Percentiles rank a stretch among this genome's conserved stretches.
Evolutionary conservation across 2,113 vertebrate genomes (phyloP).

Genomic region (Cavia aperea): DNA sequence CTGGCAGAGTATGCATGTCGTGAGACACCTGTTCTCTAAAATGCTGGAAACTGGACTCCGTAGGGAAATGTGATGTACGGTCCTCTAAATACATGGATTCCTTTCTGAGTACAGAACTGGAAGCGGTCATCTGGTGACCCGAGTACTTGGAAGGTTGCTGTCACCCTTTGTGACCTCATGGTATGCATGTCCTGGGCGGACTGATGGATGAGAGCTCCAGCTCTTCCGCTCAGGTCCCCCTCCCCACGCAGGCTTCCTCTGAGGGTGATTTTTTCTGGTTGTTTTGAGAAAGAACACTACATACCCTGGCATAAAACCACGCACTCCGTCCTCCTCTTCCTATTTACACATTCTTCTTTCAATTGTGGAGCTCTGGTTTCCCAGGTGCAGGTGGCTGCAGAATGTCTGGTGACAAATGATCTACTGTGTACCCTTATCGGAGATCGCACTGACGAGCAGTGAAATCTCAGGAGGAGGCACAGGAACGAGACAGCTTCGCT

Average conservation of each 20-base stretch:
- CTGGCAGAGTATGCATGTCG: accelerated
- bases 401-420: background rate
- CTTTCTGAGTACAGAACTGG: background rate
- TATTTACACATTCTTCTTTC: background rate
- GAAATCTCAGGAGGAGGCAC: background rate
- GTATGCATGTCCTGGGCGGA: background rate
- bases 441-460: background rate
- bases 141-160: background rate
- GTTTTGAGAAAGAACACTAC: background rate
- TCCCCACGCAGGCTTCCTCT: background rate
- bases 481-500: background rate
- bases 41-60: background rate
- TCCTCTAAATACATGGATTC: background rate
- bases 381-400: background rate
- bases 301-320: background rate
- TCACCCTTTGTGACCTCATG: background rate
- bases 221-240: background rate
- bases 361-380: background rate
- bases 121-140: background rate
- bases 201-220: background rate
- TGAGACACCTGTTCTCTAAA: background rate
- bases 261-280: background rate
- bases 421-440: background rate
- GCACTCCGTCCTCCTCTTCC: background rate
- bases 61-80: background rate